Evolutionary conservation across 1,140 invertebrate genomes (phyloP), one percentile per base, ranked within the genome.

Genomic region (Drosophila pallidifrons): DNA sequence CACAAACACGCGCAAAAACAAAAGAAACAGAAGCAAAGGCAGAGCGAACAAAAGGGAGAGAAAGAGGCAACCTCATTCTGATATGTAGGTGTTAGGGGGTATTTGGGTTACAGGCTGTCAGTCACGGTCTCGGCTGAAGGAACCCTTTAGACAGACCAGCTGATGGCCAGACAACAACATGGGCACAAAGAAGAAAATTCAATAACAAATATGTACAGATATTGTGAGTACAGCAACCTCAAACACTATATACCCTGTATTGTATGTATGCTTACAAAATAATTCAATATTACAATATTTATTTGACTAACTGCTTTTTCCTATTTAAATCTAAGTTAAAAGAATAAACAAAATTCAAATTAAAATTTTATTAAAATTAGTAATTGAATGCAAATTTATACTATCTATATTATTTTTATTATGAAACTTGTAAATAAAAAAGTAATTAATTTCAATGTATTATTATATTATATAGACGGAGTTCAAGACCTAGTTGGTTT

Each of bases 81-180:
- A 49, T 49, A 25, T 25, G 16, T 49, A n/a, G 28, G 54, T 38
- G 54, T 43, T 41, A 59, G 65, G 65, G 58, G 69, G 65, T 77
- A 74, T 58, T 75, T 66, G 78, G 82, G 82, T 78, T 70, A 76
- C 67, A 68, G 63, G 38, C 78, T 73, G 82, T 81, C 82, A 81
- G 71, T 86, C 82, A 86, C 52, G 78, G 82, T 81, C 82, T 86
- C 43, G 82, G 78, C 75, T 86, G 47, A 63, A 70, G 49, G 52
- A 67, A 65, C 61, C 47, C 77, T 64, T 71, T 51, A 57, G 41
- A 57, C 4, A 59, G 38, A 32, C 32, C 78, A 82, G 81, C 64
- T 72, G 82, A 78, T 75, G 55, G 75, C 64, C 70, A 51, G 46
- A 67, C 59, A 6, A 65, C 38, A 16, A 28, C 43, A 8, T 11